These are phyloP conservation scores for Megaceryle maxima DNA, from an alignment of 2,113 vertebrate genomes.

Conservation along the genomic window DNA sequence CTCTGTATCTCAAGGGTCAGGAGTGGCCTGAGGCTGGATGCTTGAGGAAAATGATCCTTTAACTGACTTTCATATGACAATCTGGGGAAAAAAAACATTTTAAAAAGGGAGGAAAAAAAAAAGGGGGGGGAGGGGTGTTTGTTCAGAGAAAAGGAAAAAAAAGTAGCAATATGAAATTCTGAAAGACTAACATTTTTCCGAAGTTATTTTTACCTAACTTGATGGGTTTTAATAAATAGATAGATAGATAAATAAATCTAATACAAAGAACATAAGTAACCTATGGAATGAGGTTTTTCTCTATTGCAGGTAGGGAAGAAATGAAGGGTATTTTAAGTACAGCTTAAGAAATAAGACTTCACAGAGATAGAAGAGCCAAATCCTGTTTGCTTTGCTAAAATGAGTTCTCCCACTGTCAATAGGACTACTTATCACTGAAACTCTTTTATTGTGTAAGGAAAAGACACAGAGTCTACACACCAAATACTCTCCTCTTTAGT, in stretches of 20 bases:
- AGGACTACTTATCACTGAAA: not conserved
- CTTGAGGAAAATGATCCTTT: not conserved
- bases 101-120: too few species aligned
- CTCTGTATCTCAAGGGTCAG: not conserved
- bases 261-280: not conserved
- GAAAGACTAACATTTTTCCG: not conserved
- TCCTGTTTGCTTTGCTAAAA: not conserved
- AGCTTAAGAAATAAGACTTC: not conserved
- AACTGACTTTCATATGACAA: not conserved
- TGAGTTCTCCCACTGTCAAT: not conserved
- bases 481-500: not conserved
- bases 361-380: not conserved
- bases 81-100: too few species aligned
- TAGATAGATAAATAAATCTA: not conserved
- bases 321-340: not conserved
- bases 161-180: not conserved
- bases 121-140: too few species aligned
- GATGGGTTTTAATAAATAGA: not conserved
- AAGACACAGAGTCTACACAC: not conserved
- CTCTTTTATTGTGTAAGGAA: not conserved
- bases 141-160: not conserved
- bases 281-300: not conserved
- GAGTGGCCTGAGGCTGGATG: not conserved
- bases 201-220: not conserved
- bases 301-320: not conserved